phyloP scores from a whole-genome alignment of 2,113 vertebrate genomes.

The Prinia subflava region DNA sequence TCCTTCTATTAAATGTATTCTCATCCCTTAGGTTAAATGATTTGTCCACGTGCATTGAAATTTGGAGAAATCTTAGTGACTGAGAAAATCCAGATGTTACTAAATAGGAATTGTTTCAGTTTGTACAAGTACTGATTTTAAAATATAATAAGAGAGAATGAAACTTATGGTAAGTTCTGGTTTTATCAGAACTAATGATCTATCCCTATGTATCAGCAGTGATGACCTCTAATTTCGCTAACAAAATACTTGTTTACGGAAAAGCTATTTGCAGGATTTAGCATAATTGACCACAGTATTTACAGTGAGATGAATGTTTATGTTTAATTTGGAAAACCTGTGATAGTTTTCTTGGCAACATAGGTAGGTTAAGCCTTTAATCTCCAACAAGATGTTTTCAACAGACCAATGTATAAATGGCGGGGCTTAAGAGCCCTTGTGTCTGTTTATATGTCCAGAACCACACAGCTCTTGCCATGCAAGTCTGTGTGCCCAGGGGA shows the following conservation, averaged over 20 bases:
- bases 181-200: conserved; percentile 14
- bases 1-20: background rate
- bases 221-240: conserved; percentile 20
- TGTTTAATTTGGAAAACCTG: conserved; percentile 63
- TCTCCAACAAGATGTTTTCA: conserved; percentile 49
- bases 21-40: background rate
- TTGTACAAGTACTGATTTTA: background rate
- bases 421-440: conserved; percentile 1
- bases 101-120: background rate
- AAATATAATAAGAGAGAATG: background rate
- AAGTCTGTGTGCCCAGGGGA: background rate
- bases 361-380: conserved; percentile 65
- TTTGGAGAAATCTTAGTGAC: background rate
- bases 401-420: conserved; percentile 33
- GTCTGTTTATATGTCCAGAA: conserved; percentile 49
- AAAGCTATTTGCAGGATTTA: conserved; percentile 64
- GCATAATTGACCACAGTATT: conserved; percentile 67
- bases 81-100: background rate
- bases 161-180: background rate
- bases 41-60: background rate
- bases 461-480: background rate
- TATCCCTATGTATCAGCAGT: background rate
- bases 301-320: conserved; percentile 46
- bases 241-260: conserved; percentile 52
- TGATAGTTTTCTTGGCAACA: conserved; percentile 11